Base-by-base conservation (phyloP, 2,888 invertebrate species). In the Macrostomum cliftonense region DNA sequence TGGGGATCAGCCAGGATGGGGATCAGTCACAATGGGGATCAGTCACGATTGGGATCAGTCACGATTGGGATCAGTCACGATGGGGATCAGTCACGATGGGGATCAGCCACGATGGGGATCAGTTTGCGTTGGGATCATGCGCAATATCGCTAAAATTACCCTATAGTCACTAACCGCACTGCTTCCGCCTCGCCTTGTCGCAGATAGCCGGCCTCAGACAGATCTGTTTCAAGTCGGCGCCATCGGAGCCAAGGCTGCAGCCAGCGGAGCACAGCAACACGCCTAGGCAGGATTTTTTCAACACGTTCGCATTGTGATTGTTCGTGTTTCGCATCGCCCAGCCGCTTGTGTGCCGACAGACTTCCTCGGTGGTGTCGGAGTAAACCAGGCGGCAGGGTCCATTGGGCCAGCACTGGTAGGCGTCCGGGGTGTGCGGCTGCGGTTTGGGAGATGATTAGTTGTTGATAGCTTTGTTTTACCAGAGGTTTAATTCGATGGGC, bases 251-350 rank as follows among this genome's bases (percentile, higher is more conserved):
- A 51, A 86, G 70, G n/a, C 80, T 75, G 47, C 91, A 93, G 47
- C 83, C 76, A 57, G 78, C 76, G 0, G 83, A 82, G 70, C 93
- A 93, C 13, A 91, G 80, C n/a, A 93, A 74, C 1, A 93, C 91
- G 0, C 93, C 93, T 9, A 93, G 75, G 63, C 93, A 76, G 2
- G 74, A 74, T 60, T 76, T 76, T 65, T 76, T 76, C 46, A 76
- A 63, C 52, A 76, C 76, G 68, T 85, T 84, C 5, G 67, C 89
- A 68, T 93, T 93, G 73, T 93, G 93, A 72, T 93, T 93, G 73
- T 93, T 93, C 12, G 93, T 93, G 72, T 93, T 93, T 52, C 93
- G 74, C 93, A 93, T 93, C n/a, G 93, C 93, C 91, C 91, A 93
- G 45, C 91, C 85, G 42, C 87, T 87, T 47, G 85, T 80, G 73